Evolutionary conservation across 53 echinoderm and acorn worm species (phyloP).

Genomic region (Holothuria scabra): DNA sequence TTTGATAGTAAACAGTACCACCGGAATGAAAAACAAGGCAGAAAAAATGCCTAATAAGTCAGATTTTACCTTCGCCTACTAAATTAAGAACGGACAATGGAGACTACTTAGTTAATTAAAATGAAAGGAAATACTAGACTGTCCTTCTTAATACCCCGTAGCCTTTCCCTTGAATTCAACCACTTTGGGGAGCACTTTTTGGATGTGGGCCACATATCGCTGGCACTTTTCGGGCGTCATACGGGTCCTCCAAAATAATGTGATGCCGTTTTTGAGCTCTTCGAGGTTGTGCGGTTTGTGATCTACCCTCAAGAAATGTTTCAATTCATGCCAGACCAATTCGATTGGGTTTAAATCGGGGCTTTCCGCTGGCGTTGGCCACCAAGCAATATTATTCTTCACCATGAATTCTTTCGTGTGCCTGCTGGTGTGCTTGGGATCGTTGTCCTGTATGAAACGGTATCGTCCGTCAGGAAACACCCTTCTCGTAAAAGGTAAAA

Average conservation of each 20-base stretch:
- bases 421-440: slow-evolving; percentile 30
- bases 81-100: too few relatives aligned
- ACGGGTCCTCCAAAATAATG: neutral
- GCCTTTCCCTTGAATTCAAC: slow-evolving; percentile 12
- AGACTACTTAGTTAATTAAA: too few relatives aligned
- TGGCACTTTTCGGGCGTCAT: slow-evolving; percentile 16
- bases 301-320: slow-evolving; percentile 21
- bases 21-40: too few relatives aligned
- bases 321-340: slow-evolving; percentile 43
- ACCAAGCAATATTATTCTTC: slow-evolving; percentile 42
- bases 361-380: slow-evolving; percentile 32
- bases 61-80: too few relatives aligned
- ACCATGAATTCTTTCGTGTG: slow-evolving; percentile 32
- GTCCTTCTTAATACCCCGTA: neutral
- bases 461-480: slow-evolving; percentile 32
- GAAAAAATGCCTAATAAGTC: too few relatives aligned
- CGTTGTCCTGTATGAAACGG: slow-evolving; percentile 38
- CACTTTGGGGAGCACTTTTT: slow-evolving; percentile 25
- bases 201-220: slow-evolving; percentile 24
- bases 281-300: slow-evolving; percentile 34
- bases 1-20: too few relatives aligned
- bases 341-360: slow-evolving; percentile 56
- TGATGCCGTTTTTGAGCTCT: slow-evolving; percentile 34
- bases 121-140: neutral
- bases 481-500: slow-evolving; percentile 13